Conservation (phyloP, 2,113 vertebrate genomes). For the Clinocottus analis region DNA sequence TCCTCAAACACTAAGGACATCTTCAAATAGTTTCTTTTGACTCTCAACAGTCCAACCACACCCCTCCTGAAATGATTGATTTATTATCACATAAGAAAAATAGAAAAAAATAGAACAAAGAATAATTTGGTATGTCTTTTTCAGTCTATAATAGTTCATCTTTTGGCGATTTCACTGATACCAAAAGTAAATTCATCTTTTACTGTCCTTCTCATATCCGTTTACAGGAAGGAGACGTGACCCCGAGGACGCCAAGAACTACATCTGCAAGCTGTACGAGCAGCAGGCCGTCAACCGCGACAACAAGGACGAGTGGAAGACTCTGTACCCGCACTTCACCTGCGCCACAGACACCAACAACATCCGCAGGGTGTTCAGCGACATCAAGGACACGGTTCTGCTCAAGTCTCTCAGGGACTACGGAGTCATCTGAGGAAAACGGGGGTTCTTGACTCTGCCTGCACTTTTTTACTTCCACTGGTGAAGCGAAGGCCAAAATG, state of each 20-base stretch:
- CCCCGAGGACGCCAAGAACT: constrained; percentile 80
- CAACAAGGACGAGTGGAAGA: constrained; percentile 70
- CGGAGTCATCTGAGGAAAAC: constrained; percentile 75
- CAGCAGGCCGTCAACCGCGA: constrained; percentile 70
- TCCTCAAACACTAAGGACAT: not conserved
- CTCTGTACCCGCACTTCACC: constrained; percentile 89
- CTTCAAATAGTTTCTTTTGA: not conserved
- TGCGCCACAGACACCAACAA: constrained; percentile 93
- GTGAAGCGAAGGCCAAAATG: not conserved
- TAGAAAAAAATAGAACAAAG: not conserved
- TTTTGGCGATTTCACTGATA: not conserved
- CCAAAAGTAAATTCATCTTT: not conserved
- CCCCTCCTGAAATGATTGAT: not conserved
- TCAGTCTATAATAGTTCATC: not conserved
- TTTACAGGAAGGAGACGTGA: constrained; percentile 82
- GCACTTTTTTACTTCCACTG: not conserved
- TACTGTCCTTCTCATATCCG: not conserved
- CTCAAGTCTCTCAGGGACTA: constrained; percentile 82
- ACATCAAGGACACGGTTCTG: constrained; percentile 88
- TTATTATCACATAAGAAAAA: not conserved
- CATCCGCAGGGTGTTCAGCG: constrained; percentile 88
- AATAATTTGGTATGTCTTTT: not conserved
- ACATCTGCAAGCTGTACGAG: constrained; percentile 85
- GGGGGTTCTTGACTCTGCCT: not conserved
- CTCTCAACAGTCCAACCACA: not conserved